These are phyloP conservation scores for Nymphalis c-album DNA, from an alignment of 2,888 invertebrate genomes.

Conservation along the genomic window DNA sequence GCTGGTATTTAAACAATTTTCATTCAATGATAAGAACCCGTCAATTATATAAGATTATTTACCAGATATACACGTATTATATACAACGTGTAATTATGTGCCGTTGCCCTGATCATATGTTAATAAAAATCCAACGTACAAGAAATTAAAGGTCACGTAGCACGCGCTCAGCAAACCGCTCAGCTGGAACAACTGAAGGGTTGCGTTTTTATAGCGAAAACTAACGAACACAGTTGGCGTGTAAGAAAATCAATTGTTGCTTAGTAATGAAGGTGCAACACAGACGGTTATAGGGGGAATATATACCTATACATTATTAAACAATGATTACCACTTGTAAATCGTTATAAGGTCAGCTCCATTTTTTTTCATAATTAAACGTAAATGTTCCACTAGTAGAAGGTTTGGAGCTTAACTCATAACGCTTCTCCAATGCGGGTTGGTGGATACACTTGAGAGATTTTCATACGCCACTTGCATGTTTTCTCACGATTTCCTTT, in stretches of 20 bases:
- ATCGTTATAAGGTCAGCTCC: too few species aligned
- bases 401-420: too few species aligned
- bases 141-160: slow-evolving; percentile 69
- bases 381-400: too few species aligned
- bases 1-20: neutral
- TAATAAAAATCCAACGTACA: slow-evolving; percentile 53
- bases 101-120: slow-evolving; percentile 38
- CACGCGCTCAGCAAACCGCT: slow-evolving; percentile 53
- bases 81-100: slow-evolving; percentile 12
- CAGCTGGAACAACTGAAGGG: slow-evolving; percentile 41
- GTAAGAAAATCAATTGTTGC: slow-evolving; percentile 41
- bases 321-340: too few species aligned
- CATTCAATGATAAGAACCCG: neutral
- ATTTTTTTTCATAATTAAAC: too few species aligned
- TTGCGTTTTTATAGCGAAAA: slow-evolving; percentile 36
- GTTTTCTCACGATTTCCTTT: too few species aligned
- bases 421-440: too few species aligned
- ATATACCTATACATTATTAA: neutral
- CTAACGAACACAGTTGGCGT: slow-evolving; percentile 6
- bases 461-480: too few species aligned
- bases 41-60: neutral
- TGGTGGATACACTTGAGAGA: too few species aligned
- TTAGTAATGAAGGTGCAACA: slow-evolving; percentile 35
- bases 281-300: slow-evolving; percentile 10
- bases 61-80: slow-evolving; percentile 2